Evolutionary conservation across 2,113 vertebrate genomes (phyloP), one percentile per base, ranked within the genome.

Genomic region (Ciconia boyciana): DNA sequence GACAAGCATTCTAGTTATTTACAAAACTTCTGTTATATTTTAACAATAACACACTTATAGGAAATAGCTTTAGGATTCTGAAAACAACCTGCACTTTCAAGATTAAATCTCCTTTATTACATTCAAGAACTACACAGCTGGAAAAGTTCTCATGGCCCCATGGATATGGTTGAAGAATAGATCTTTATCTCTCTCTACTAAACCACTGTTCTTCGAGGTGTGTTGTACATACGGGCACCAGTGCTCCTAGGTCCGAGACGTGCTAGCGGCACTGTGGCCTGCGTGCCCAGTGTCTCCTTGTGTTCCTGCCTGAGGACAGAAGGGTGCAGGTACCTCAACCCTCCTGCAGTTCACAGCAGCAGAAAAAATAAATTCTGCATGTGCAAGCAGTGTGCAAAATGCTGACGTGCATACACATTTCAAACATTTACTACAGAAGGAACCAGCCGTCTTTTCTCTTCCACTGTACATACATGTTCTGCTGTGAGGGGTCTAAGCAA

Each of bases 241-340:
- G 25, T 16, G 51, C 46, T 83, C n/a, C 22, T 7, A 8, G 43
- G 16, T 31, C 44, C 13, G 19, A 48, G 74, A 62, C 20, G 43
- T 71, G 54, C 60, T 52, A 29, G 34, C 0, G 2, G 57, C 91
- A 34, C 32, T 1, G 3, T 1, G 8, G 48, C 76, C 15, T 0
- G 2, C 13, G 32, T 48, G 58, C 64, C 36, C 69, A 8, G 12
- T 1, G 8, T n/a, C 58, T 77, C 70, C 74, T 16, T 7, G 36
- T 29, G 46, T 22, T 68, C 54, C 36, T 54, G 31, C 21, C 26
- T 0, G 0, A 41, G 34, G 36, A 64, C 48, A 69, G 58, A 52
- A 43, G 18, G 34, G 8, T 31, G 8, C 43, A 60, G 60, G n/a
- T 18, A 83, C 49, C 66, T 83, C 71, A 61, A 34, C 16, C 16